These are phyloP conservation scores for Sapayoa aenigma DNA, from an alignment of 2,113 vertebrate genomes.

Conservation along the genomic window DNA sequence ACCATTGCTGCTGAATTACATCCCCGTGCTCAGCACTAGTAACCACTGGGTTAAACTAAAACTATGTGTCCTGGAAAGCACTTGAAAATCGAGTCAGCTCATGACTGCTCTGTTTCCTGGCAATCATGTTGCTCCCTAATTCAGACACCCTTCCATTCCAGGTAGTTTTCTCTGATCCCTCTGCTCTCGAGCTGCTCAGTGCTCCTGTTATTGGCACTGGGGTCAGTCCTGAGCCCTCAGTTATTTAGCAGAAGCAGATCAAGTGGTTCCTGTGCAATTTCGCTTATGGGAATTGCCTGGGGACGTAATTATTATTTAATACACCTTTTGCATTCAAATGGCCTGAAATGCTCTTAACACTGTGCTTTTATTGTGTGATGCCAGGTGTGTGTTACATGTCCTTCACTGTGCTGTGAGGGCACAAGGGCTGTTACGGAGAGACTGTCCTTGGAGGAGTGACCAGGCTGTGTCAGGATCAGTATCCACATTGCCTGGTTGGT, in stretches of 20 bases:
- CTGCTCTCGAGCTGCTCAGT: fast-evolving
- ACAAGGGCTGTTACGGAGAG: neutral
- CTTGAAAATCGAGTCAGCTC: neutral
- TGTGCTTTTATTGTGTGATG: neutral
- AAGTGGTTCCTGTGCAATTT: neutral
- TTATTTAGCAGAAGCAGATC: neutral
- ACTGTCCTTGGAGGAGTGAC: neutral
- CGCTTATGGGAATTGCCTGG: neutral
- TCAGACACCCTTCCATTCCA: neutral
- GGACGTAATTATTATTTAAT: neutral
- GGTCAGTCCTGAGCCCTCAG: neutral
- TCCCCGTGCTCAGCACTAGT: neutral
- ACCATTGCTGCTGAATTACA: neutral
- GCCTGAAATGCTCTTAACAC: neutral
- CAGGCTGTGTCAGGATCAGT: neutral
- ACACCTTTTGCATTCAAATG: neutral
- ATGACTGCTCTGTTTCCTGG: neutral
- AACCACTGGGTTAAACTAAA: neutral
- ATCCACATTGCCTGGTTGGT: neutral
- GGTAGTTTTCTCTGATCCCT: neutral
- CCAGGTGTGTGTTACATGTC: neutral
- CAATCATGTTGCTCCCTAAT: neutral
- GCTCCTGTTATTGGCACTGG: fast-evolving
- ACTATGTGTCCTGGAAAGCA: neutral
- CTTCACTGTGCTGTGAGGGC: neutral